Base-by-base conservation (phyloP, 2,113 vertebrate species). In the Rhipidura dahli region DNA sequence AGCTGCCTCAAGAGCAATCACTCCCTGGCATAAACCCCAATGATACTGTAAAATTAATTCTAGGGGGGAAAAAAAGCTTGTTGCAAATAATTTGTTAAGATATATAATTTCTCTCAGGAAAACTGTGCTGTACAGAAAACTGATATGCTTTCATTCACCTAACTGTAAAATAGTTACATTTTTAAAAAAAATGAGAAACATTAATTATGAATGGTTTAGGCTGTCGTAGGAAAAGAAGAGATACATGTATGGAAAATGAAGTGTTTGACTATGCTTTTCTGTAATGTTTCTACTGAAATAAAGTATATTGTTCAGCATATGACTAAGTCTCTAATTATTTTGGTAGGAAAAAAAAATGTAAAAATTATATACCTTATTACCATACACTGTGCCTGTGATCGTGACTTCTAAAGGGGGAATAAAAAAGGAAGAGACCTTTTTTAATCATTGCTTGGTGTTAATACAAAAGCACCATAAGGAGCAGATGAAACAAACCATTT, bases 401-500 rank as follows among this genome's bases (percentile, higher is more conserved):
- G 10, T 93, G 90, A 94, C 64, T 95, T 93, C 82, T 73, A 81
- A 87, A 84, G 50, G 20, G 70, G 45, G 37, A 87, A 68, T 4
- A 68, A 94, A 72, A 89, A 45, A 71, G 53, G 82, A 93, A 86
- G 51, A 94, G 72, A 61, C 77, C 72, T 78, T 89, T 91, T 87
- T 91, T 91, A 91, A 87, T 91, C 84, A 91, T 89, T 3, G 0
- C 65, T 84, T 81, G 77, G 56, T 95, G 39, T 81, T 81, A 91
- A 89, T 81, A 93, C 45, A 93, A 96, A 91, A 87, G 77, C 73
- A 93, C 73, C 88, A 95, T 72, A 91, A 91, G 73, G 73, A 91
- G 81, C 56, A 93, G 88, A 89, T 93, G 90, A 95, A 95, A 94
- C 88, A 95, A 95, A 91, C 45, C 45, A 63, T 81, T 87, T 82